Evolutionary conservation across 2,888 invertebrate genomes (phyloP).

Genomic region (Carpatolechia fugitivella): DNA sequence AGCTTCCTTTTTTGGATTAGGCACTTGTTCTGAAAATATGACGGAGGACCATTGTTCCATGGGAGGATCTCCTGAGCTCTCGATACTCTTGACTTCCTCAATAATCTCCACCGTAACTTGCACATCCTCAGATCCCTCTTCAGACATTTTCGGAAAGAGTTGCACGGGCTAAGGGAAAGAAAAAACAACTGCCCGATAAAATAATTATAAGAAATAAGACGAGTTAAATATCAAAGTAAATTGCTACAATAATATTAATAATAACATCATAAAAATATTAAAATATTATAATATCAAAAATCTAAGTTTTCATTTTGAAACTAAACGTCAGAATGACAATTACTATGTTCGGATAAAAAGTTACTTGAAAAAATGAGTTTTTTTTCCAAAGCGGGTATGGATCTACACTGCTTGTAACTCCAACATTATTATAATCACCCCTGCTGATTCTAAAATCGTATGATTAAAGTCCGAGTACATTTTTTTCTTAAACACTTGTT

Average conservation of each 20-base stretch:
- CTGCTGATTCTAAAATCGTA: too few relatives aligned
- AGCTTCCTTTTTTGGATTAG: conserved; percentile 32
- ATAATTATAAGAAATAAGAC: not conserved
- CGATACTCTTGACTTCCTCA: conserved; percentile 29
- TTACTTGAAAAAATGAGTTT: too few relatives aligned
- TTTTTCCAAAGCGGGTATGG: too few relatives aligned
- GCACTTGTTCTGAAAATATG: conserved; percentile 31
- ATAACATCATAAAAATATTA: too few relatives aligned
- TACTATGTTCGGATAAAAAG: too few relatives aligned
- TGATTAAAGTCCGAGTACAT: too few relatives aligned
- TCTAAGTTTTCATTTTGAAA: too few relatives aligned
- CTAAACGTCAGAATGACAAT: too few relatives aligned
- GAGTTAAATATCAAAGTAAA: not conserved
- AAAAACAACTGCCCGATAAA: not conserved
- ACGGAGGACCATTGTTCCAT: conserved; percentile 61
- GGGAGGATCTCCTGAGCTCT: conserved; percentile 51
- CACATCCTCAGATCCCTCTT: conserved; percentile 21
- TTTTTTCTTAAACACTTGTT: not conserved
- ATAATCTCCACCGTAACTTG: conserved; percentile 22
- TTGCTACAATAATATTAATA: not conserved
- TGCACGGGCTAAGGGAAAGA: not conserved
- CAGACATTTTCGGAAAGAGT: conserved; percentile 25
- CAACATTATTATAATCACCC: too few relatives aligned
- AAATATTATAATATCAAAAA: too few relatives aligned
- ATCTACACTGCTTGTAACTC: too few relatives aligned